Percentiles rank a stretch among this genome's conserved stretches.
phyloP scores from a whole-genome alignment of 2,888 invertebrate species.

The Terebella lapidaria region DNA sequence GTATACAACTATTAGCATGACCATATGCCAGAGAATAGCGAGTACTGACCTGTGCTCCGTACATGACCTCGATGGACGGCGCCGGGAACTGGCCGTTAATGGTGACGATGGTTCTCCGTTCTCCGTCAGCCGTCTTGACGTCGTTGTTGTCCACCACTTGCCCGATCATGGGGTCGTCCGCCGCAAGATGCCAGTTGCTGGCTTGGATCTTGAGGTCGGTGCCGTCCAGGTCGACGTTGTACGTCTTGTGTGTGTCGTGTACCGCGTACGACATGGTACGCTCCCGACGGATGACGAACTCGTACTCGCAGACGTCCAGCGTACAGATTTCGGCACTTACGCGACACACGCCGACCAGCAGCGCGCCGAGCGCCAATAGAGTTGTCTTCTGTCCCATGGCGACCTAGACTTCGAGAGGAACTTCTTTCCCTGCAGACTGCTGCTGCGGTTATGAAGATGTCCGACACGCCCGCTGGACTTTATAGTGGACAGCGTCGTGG shows the following conservation, averaged over 20 bases:
- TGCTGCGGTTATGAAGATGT: no score
- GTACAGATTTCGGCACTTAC: conserved; percentile 8
- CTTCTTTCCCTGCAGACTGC: no score
- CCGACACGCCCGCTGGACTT: no score
- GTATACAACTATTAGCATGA: no score
- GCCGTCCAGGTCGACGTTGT: conserved; percentile 12
- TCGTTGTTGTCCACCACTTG: conserved; percentile 18
- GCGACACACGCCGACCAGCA: no score
- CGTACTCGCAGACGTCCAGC: conserved; percentile 9
- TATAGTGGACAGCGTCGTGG: no score
- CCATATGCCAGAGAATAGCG: no score
- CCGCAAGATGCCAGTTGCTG: background rate
- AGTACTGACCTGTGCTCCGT: conserved; percentile 26
- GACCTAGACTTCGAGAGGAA: no score
- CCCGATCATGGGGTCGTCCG: conserved; percentile 12
- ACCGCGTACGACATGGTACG: conserved; percentile 13
- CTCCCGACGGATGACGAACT: conserved; percentile 8
- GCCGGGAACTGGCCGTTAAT: conserved; percentile 38
- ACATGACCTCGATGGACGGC: conserved; percentile 36
- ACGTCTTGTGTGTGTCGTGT: background rate
- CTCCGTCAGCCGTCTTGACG: conserved; percentile 37
- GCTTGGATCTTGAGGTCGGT: conserved; percentile 3
- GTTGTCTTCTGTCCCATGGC: no score
- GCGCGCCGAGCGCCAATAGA: no score
- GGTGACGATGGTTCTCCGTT: conserved; percentile 30